Conservation (phyloP, 2,888 invertebrate species). For the Microdon myrmicae region DNA sequence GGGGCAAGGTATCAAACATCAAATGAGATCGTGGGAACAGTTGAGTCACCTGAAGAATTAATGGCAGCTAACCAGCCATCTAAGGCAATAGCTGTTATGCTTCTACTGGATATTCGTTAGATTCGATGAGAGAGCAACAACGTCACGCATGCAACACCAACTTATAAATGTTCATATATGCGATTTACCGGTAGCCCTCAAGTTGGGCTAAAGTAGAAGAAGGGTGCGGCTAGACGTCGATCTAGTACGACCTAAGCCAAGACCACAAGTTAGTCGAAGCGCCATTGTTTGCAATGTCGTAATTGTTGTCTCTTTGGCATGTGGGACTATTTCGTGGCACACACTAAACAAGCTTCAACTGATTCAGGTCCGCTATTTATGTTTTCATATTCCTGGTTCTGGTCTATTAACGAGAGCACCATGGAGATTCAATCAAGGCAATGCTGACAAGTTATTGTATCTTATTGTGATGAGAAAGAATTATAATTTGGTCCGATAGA, state of each 20-base stretch:
- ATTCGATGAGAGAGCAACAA: slow-evolving; percentile 44
- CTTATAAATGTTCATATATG: no score
- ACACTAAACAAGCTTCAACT: slow-evolving; percentile 11
- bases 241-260: no score
- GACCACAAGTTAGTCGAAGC: slow-evolving; percentile 45
- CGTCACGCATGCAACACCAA: slow-evolving; percentile 48
- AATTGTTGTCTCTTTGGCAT: slow-evolving; percentile 42
- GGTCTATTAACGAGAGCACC: slow-evolving; percentile 36
- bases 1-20: slow-evolving; percentile 44
- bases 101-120: slow-evolving; percentile 25
- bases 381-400: slow-evolving; percentile 24
- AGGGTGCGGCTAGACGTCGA: no score
- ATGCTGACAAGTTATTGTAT: slow-evolving; percentile 26
- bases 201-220: no score
- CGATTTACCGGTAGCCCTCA: slow-evolving; percentile 40
- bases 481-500: slow-evolving; percentile 42
- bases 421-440: slow-evolving; percentile 35
- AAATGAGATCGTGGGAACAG: slow-evolving; percentile 50
- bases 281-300: slow-evolving; percentile 43
- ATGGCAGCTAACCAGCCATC: slow-evolving; percentile 33
- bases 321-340: slow-evolving; percentile 22
- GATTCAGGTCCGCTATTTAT: slow-evolving; percentile 24
- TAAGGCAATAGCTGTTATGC: not conserved
- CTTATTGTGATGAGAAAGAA: slow-evolving; percentile 34
- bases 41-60: slow-evolving; percentile 47